Percentiles rank a stretch among this genome's conserved stretches.
phyloP scores from a whole-genome alignment of 2,888 invertebrate species.

The Eupelmus urozonus region DNA sequence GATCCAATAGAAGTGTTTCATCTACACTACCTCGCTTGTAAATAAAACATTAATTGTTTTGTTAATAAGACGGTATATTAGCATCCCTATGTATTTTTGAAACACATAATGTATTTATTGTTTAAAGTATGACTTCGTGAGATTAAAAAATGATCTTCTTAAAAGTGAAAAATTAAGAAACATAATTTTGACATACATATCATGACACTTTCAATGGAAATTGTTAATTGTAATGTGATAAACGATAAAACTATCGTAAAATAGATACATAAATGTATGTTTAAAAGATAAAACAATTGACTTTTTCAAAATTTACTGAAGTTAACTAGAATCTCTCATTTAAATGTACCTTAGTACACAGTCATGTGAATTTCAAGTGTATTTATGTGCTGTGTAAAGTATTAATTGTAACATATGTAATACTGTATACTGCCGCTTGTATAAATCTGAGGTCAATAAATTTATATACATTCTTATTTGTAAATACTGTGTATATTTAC shows the following conservation, averaged over 20 bases:
- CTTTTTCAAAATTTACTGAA: constrained; percentile 25
- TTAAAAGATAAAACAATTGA: constrained; percentile 34
- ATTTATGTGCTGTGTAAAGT: constrained; percentile 42
- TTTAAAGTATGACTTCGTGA: constrained; percentile 18
- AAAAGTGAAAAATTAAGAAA: constrained; percentile 31
- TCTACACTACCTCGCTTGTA: constrained; percentile 51
- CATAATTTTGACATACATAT: constrained; percentile 52
- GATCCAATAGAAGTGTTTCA: constrained; percentile 33
- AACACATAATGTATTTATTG: constrained; percentile 39
- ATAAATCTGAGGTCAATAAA: constrained; percentile 63
- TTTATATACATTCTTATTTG: constrained; percentile 62
- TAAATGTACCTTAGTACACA: constrained; percentile 33
- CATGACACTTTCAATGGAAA: constrained; percentile 51
- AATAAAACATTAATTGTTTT: constrained; percentile 35
- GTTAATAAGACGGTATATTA: constrained; percentile 4
- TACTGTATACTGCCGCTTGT: constrained; percentile 59
- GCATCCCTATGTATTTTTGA: constrained; percentile 24
- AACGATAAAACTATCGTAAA: constrained; percentile 37
- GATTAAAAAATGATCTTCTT: constrained; percentile 42
- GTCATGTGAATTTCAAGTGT: constrained; percentile 28
- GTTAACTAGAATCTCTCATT: constrained; percentile 37
- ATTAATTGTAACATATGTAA: constrained; percentile 58
- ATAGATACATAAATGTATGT: no score
- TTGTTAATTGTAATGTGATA: constrained; percentile 54
- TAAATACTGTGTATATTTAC: constrained; percentile 29